These are phyloP conservation scores for Sebastolobus altivelis DNA, from an alignment of 2,797 vertebrate genomes.

Conservation along the genomic window DNA sequence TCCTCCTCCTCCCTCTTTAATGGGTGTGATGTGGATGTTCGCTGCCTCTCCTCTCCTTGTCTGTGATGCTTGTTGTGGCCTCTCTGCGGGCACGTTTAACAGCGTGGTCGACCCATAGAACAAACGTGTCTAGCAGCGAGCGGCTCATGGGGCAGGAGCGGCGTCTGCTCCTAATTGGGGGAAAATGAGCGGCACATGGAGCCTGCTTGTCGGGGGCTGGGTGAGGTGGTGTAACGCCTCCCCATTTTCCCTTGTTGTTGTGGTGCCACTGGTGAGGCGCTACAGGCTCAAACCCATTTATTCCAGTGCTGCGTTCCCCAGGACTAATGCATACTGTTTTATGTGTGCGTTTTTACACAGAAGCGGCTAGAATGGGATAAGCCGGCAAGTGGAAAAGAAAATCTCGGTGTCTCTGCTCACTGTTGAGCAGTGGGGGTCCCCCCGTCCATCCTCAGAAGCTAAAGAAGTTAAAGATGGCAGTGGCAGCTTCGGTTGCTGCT, in stretches of 20 bases:
- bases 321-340: conserved; percentile 67
- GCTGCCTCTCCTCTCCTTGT: conserved; percentile 69
- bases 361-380: conserved; percentile 53
- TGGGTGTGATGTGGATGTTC: conserved; percentile 78
- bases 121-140: conserved; percentile 78
- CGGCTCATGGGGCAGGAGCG: conserved; percentile 74
- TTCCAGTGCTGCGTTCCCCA: conserved; percentile 53
- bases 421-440: conserved; percentile 59
- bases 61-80: conserved; percentile 81
- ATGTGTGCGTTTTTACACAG: conserved; percentile 54
- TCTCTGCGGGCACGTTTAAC: conserved; percentile 80
- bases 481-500: conserved; percentile 53
- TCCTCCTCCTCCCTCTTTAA: conserved; percentile 67
- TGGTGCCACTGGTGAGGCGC: conserved; percentile 75
- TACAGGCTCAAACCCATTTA: conserved; percentile 63
- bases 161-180: conserved; percentile 86
- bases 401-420: conserved; percentile 49
- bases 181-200: conserved; percentile 85
- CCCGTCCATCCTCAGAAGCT: conserved; percentile 51
- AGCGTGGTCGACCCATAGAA: conserved; percentile 78
- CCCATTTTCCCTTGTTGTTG: conserved; percentile 76
- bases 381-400: conserved; percentile 72
- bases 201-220: conserved; percentile 78
- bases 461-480: conserved; percentile 59
- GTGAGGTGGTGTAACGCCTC: conserved; percentile 72